Percentiles rank a stretch among this genome's conserved stretches.
These are phyloP conservation scores for Chionoecetes opilio DNA, from an alignment of 1,140 invertebrate genomes.

Conservation along the genomic window DNA sequence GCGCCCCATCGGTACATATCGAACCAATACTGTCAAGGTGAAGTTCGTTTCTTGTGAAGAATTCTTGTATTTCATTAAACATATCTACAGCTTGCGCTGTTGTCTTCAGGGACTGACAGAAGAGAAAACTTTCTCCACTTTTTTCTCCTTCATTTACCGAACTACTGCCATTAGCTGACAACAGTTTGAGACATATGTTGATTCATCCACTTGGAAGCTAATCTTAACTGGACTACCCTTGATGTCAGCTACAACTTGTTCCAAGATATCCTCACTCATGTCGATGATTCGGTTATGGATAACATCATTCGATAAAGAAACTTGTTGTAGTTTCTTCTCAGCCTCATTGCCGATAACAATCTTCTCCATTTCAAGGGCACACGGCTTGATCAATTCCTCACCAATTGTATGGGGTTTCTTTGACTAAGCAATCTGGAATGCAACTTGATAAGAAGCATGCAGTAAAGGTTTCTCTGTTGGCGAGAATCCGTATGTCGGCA, in stretches of 20 bases:
- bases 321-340: neutral
- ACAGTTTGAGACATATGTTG: neutral
- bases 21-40: slow-evolving; percentile 32
- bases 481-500: slow-evolving; percentile 10
- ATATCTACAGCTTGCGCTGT: slow-evolving; percentile 41
- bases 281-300: slow-evolving; percentile 62
- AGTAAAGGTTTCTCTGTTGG: slow-evolving; percentile 15
- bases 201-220: slow-evolving; percentile 42
- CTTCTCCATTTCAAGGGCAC: slow-evolving; percentile 42
- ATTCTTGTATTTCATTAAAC: slow-evolving; percentile 47
- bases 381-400: slow-evolving; percentile 40
- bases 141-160: slow-evolving; percentile 43
- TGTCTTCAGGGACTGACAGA: slow-evolving; percentile 57
- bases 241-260: slow-evolving; percentile 49
- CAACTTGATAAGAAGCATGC: neutral
- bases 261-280: slow-evolving; percentile 42
- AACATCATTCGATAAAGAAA: slow-evolving; percentile 39
- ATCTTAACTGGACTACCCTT: slow-evolving; percentile 52
- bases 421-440: neutral
- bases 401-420: slow-evolving; percentile 44
- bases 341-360: neutral
- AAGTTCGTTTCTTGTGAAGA: slow-evolving; percentile 36
- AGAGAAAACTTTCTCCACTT: slow-evolving; percentile 33
- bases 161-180: slow-evolving; percentile 48
- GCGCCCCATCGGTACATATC: slow-evolving; percentile 45